Base-by-base conservation (phyloP, 2,888 invertebrate genomes). In the Pollenia amentaria region DNA sequence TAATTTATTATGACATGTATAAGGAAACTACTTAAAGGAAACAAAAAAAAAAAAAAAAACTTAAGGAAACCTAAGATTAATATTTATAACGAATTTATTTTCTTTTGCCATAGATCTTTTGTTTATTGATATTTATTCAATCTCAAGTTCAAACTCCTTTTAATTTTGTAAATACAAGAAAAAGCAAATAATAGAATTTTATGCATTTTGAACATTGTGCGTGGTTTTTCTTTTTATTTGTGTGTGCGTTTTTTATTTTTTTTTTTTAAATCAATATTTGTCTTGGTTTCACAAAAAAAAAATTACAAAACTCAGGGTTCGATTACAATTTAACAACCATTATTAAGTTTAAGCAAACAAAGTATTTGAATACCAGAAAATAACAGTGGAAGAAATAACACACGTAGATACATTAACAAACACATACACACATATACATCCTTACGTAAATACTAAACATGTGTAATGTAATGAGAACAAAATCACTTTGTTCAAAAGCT, bases 401-500 rank as follows among this genome's bases (percentile, higher is more conserved):
- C 51, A 21, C 7, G 8, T 16, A 40, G 4, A 75, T n/a, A 67
- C 3, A 18, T 12, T 29, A 29, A 53, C 18, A 16, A 48, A 53
- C 12, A 73, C 12, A 14, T 21, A 40, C 55, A 70, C 6, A 51
- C 12, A 69, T n/a, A 62, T 40, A 7, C n/a, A 51, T n/a, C 38
- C 18, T 29, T 4, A 76, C 11, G 12, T 16, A 64, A 14, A 77
- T 11, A 69, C 18, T 40, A 62, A 42, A 84, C 12, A 76, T 76
- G 55, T 82, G 70, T 65, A 72, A 84, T 60, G 60, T 75, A 85
- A 80, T 79, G 79, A 83, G 79, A 84, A 82, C 72, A 76, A 86
- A 88, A 84, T 86, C 73, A 87, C 84, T 87, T 87, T 89, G 89
- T 89, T 90, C 84, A 85, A 90, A 91, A 91, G 90, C 91, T 91